These are phyloP conservation scores for Alentia gelatinosa DNA, from an alignment of 2,888 invertebrate genomes.

Conservation along the genomic window DNA sequence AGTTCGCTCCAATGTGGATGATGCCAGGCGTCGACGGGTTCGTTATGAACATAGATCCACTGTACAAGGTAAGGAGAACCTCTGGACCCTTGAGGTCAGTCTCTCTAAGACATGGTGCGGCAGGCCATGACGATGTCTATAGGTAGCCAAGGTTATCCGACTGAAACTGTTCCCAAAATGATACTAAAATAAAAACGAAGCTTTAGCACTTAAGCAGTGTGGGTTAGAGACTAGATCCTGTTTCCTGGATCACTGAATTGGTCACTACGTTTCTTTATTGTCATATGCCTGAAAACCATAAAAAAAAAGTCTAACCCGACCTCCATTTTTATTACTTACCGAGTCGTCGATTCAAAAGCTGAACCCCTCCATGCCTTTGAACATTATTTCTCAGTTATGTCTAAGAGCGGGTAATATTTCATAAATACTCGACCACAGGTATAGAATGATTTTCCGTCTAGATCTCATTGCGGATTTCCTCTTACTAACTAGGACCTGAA, in stretches of 20 bases:
- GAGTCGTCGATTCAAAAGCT: too few relatives aligned
- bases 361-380: too few relatives aligned
- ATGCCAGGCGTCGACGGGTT: slow-evolving; percentile 81
- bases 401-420: too few relatives aligned
- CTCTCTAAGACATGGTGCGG: too few relatives aligned
- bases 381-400: too few relatives aligned
- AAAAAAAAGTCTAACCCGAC: too few relatives aligned
- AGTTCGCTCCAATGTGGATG: slow-evolving; percentile 69
- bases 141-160: background rate
- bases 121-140: too few relatives aligned
- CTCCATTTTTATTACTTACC: too few relatives aligned
- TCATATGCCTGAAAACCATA: too few relatives aligned
- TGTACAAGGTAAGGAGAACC: slow-evolving; percentile 75
- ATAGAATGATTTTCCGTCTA: background rate
- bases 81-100: too few relatives aligned
- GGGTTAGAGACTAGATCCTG: background rate
- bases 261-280: too few relatives aligned
- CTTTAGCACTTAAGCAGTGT: background rate
- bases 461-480: background rate
- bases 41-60: slow-evolving; percentile 78
- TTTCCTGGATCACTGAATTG: background rate
- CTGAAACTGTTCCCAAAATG: background rate
- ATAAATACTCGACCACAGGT: background rate
- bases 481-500: background rate
- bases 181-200: background rate